Conservation (phyloP, 2,113 vertebrate species). For the Emydocephalus ijimae region DNA sequence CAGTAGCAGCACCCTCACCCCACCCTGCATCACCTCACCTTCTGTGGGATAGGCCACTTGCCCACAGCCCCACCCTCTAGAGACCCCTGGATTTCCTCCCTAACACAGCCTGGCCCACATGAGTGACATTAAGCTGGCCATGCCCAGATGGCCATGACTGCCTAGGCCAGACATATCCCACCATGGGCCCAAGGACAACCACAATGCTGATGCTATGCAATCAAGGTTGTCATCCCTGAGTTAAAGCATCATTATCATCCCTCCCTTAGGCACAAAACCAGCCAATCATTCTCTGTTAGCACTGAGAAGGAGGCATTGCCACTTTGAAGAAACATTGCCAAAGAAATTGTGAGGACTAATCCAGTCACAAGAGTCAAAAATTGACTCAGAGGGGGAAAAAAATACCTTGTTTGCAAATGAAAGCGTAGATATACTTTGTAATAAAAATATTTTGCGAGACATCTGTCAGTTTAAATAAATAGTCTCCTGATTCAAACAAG, state of each 20-base stretch:
- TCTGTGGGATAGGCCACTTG: no score
- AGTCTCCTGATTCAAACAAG: slow-evolving; percentile 1
- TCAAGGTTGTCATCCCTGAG: no score
- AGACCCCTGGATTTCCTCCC: no score
- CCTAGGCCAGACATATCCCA: no score
- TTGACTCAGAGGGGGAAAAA: background rate
- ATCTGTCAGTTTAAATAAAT: slow-evolving; percentile 20
- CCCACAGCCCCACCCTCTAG: no score
- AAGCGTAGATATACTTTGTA: background rate
- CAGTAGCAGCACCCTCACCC: no score
- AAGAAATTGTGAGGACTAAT: background rate
- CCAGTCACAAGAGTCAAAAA: background rate
- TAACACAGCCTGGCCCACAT: no score
- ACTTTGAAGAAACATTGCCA: background rate
- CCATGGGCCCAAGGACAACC: no score
- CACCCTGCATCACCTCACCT: no score
- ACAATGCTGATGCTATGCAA: no score
- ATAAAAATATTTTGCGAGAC: slow-evolving; percentile 13
- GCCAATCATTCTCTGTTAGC: background rate
- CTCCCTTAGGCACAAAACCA: background rate
- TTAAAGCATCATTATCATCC: background rate
- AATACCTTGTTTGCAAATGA: background rate
- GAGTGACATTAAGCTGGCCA: no score
- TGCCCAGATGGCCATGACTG: no score
- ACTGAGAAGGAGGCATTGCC: background rate